Evolutionary conservation across 2,888 invertebrate species (phyloP), one percentile per base, ranked within the genome.

Genomic region (Philereme transversata): DNA sequence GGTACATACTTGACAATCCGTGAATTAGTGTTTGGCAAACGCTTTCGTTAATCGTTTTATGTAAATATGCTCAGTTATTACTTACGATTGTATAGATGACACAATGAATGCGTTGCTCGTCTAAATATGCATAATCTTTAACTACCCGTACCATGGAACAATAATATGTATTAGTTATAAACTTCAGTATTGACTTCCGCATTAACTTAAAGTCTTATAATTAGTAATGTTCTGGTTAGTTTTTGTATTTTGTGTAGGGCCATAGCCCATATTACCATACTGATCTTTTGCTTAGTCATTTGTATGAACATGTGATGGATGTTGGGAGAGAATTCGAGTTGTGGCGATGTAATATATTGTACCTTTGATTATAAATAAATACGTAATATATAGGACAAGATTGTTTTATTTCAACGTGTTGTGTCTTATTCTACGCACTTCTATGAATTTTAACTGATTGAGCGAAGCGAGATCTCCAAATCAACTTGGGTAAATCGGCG

Each of bases 321-420:
- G 85, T 82, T 84, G 88, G 80, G 83, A 83, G 82, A 84, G 79
- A 82, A 84, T 78, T 78, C 81, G 75, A 82, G 86, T 86, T 84
- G 81, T 81, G 87, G 89, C 87, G 90, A 84, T 91, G 91, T 91
- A 91, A 90, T 90, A 91, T 91, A 91, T 91, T 92, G 91, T 91
- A 91, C 88, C 91, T 91, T 91, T 90, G 84, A 90, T 87, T 90
- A 91, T 90, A 89, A 90, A 91, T 90, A 90, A 90, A 91, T 90
- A 91, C 89, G 87, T 91, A 90, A 90, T 91, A 91, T 90, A 92
- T 92, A 90, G 87, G 87, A 77, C 45, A 57, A 49, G 46, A 52
- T 77, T 68, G 81, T 87, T 86, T 86, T 68, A 81, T 83, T 85
- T 73, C 10, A 11, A 33, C 4, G 38, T 33, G 11, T 5, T 33